Evolutionary conservation across 2,797 vertebrate species (phyloP).

Genomic region (Percopsis omiscomaycus): DNA sequence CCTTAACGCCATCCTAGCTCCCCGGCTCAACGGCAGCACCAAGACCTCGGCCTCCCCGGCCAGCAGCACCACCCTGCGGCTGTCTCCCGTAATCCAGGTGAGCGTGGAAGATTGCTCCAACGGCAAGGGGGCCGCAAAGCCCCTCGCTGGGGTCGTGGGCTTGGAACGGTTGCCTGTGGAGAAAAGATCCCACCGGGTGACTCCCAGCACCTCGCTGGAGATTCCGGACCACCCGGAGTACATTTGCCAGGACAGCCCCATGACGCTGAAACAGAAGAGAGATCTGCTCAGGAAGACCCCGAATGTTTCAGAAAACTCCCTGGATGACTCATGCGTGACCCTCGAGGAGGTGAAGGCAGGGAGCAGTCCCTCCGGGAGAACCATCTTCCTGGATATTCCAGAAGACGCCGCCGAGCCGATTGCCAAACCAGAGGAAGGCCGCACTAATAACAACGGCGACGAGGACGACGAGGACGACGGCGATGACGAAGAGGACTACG

Average conservation of each 20-base stretch:
- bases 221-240: slow-evolving; percentile 66
- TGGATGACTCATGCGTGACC: slow-evolving; percentile 79
- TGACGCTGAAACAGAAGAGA: slow-evolving; percentile 94
- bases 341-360: slow-evolving; percentile 67
- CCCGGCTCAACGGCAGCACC: slow-evolving; percentile 67
- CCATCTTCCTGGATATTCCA: slow-evolving; percentile 86
- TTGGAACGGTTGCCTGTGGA: slow-evolving; percentile 42
- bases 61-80: slow-evolving; percentile 81
- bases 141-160: slow-evolving; percentile 48
- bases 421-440: slow-evolving; percentile 81
- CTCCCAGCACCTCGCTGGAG: slow-evolving; percentile 68
- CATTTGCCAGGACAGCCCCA: slow-evolving; percentile 78
- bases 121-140: slow-evolving; percentile 70
- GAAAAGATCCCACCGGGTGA: slow-evolving; percentile 51
- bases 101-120: slow-evolving; percentile 90
- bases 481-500: slow-evolving; percentile 22
- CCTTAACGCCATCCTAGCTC: slow-evolving; percentile 58
- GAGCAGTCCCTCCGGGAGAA: slow-evolving; percentile 79
- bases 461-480: slow-evolving; percentile 76
- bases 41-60: slow-evolving; percentile 74
- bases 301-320: slow-evolving; percentile 85
- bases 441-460: slow-evolving; percentile 75
- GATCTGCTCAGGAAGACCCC: slow-evolving; percentile 90
- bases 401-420: slow-evolving; percentile 82
- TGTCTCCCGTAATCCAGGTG: slow-evolving; percentile 87